phyloP scores from a whole-genome alignment of 2,113 vertebrate species.

The crab-eating macaque (Macaca fascicularis) region T2T-MFA8v1.1 NC_088395.1:94849001-94849500 shows the following conservation, averaged over 20 bases:
- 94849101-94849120: not conserved
- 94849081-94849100: not conserved
- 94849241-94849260: not conserved
- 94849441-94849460: not conserved
- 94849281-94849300: not conserved
- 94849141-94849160: constrained; percentile 8
- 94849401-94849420: not conserved
- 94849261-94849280: not conserved
- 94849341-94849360: not conserved
- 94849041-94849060: not conserved
- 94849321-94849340: not conserved
- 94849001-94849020: not conserved
- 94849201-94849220: not conserved
- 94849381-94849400: not conserved
- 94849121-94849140: not conserved
- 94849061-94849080: not conserved
- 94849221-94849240: not conserved
- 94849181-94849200: not conserved
- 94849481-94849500: not conserved
- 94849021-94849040: not conserved
- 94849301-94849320: not conserved
- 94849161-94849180: not conserved
- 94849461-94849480: not conserved
- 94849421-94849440: not conserved
- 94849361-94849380: not conserved